These are phyloP conservation scores for Charaxes varanes DNA, from an alignment of 1,140 invertebrate species.

Conservation along the genomic window DNA sequence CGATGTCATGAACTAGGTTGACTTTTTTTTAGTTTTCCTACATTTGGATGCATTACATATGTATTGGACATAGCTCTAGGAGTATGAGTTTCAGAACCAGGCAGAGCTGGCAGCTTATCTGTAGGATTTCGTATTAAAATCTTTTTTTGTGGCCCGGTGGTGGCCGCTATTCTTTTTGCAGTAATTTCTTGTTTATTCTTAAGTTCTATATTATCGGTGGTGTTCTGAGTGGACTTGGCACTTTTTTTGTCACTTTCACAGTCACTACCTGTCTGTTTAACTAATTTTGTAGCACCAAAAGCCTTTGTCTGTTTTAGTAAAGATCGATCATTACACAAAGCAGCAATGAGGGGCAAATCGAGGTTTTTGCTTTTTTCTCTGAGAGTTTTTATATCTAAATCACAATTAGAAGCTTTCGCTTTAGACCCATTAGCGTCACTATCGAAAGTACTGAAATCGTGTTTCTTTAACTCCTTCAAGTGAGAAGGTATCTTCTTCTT, in stretches of 20 bases:
- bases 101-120: conserved; percentile 60
- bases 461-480: conserved; percentile 41
- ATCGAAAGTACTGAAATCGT: conserved; percentile 30
- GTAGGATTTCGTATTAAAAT: conserved; percentile 59
- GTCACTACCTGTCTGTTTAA: conserved; percentile 54
- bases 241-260: conserved; percentile 63
- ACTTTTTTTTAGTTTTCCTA: conserved; percentile 55
- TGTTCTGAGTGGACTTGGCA: conserved; percentile 50
- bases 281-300: conserved; percentile 83
- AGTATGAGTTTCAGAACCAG: conserved; percentile 57
- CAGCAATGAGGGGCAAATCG: conserved; percentile 91
- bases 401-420: conserved; percentile 56
- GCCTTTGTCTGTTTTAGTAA: conserved; percentile 90
- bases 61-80: conserved; percentile 66
- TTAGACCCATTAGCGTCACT: conserved; percentile 39
- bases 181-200: conserved; percentile 57
- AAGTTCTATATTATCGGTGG: conserved; percentile 63
- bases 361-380: conserved; percentile 90
- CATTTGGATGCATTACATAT: conserved; percentile 64
- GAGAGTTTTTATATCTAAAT: conserved; percentile 86
- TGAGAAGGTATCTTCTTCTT: conserved; percentile 61
- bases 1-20: conserved; percentile 46
- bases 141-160: conserved; percentile 53
- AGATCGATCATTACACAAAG: conserved; percentile 91
- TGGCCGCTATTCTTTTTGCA: conserved; percentile 37